Conservation (phyloP, 2,888 invertebrate genomes). For the Brassicogethes aeneus region DNA sequence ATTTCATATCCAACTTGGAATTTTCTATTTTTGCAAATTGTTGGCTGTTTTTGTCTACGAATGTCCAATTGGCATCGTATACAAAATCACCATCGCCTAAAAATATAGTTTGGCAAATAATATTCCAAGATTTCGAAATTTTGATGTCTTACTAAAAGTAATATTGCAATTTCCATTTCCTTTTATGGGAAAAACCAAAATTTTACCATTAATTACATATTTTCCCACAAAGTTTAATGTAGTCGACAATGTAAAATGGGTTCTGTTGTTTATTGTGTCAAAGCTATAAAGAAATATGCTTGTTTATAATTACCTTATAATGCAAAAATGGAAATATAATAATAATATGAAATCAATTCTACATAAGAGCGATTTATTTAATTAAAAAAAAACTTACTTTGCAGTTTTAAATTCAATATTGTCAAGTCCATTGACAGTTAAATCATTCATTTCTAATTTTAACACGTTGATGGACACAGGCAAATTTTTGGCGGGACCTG, state of each 20-base stretch:
- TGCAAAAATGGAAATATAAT: too few species aligned
- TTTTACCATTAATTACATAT: conserved; percentile 1
- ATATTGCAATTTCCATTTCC: neutral
- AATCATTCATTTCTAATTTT: neutral
- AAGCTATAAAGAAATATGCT: neutral
- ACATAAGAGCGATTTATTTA: too few species aligned
- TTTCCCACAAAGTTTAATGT: neutral
- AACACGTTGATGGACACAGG: too few species aligned
- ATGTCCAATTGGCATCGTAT: neutral
- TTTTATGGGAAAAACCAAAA: conserved; percentile 1
- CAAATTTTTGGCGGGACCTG: too few species aligned
- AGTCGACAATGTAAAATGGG: neutral
- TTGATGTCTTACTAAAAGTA: neutral
- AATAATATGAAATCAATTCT: too few species aligned
- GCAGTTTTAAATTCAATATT: neutral
- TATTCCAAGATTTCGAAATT: too few species aligned
- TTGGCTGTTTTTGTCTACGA: neutral
- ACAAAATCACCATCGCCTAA: neutral
- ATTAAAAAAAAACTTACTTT: neutral
- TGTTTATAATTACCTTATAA: neutral
- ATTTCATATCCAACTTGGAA: neutral
- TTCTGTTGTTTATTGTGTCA: neutral
- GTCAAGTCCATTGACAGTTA: neutral
- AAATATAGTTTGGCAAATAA: too few species aligned
- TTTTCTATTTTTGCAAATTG: neutral